Evolutionary conservation across 2,113 vertebrate genomes (phyloP), one percentile per base, ranked within the genome.

Genomic region (Upupa epops): DNA sequence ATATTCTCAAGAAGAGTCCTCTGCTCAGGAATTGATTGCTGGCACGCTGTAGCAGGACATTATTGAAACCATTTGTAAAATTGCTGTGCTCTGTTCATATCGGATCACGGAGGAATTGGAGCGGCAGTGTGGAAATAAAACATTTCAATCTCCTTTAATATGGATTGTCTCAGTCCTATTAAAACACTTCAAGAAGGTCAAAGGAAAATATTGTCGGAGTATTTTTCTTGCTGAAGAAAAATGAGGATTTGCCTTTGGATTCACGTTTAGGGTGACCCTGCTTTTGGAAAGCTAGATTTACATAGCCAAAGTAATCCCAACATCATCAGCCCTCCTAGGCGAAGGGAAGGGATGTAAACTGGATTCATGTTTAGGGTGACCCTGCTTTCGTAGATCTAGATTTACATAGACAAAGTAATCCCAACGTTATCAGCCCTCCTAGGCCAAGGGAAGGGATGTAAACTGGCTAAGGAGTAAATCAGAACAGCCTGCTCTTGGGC

Each of bases 11-110:
- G 78, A 31, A 85, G 86, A 75, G 19, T 52, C 40, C 65, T 84
- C 61, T 58, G 59, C 17, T 94, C 77, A 85, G 81, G 75, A 91
- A 96, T 89, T 92, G 94, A 92, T 93, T 93, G 93, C 91, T 92
- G 91, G 91, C 94, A 79, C 42, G 46, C 36, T 94, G 93, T 51
- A 93, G 87, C 21, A 46, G 87, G 93, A 89, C 84, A 89, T 95
- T 96, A 95, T 92, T 85, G 95, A 87, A 96, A 85, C 81, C 91
- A 89, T 94, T 92, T 93, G 89, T 94, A 82, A 94, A 93, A 96
- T 92, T 94, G 95, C 95, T 59, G 36, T 24, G 51, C 89, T 95
- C 63, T 55, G 13, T 79, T 95, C 91, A 34, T 90, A 76, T 82
- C 0, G 2, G 86, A 84, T 72, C 94, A 72, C 24, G 73, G 81